Evolutionary conservation across 2,888 invertebrate genomes (phyloP).

Genomic region (Drosophila subsilvestris): DNA sequence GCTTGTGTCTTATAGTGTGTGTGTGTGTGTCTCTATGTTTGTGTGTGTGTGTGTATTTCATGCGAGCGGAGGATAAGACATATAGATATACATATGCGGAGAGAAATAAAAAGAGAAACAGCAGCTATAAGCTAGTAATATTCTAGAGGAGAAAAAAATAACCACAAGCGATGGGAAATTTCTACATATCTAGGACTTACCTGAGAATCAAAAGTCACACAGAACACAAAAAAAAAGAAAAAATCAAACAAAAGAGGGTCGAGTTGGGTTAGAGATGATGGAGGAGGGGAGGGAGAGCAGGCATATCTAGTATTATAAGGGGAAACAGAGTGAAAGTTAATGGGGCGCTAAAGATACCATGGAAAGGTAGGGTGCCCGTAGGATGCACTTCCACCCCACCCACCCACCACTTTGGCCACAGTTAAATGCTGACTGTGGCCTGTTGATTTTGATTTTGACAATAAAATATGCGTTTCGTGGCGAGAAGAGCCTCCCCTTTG

Average conservation of each 20-base stretch:
- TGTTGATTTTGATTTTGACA: slow-evolving; percentile 73
- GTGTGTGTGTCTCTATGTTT: not conserved
- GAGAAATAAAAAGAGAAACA: slow-evolving; percentile 7
- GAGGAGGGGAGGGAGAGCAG: no score
- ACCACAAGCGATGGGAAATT: slow-evolving; percentile 2
- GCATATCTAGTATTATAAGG: not conserved
- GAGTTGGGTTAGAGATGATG: not conserved
- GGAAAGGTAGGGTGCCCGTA: not conserved
- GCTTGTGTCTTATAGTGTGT: not conserved
- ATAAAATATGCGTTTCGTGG: slow-evolving; percentile 41
- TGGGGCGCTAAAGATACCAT: not conserved
- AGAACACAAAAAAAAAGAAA: not conserved
- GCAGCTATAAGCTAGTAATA: slow-evolving; percentile 1
- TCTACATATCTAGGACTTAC: slow-evolving; percentile 17
- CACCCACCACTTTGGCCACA: slow-evolving; percentile 61
- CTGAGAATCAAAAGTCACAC: slow-evolving; percentile 9
- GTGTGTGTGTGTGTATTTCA: slow-evolving; percentile 20
- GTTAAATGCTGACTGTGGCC: slow-evolving; percentile 72
- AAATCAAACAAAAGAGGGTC: slow-evolving; percentile 27
- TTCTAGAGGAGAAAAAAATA: not conserved
- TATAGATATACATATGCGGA: not conserved
- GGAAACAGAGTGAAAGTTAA: not conserved
- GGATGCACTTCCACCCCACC: slow-evolving; percentile 18
- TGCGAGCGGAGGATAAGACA: slow-evolving; percentile 17
- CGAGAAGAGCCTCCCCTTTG: not conserved